These are phyloP conservation scores for Morpho helenor DNA, from an alignment of 2,888 invertebrate genomes.

Conservation along the genomic window DNA sequence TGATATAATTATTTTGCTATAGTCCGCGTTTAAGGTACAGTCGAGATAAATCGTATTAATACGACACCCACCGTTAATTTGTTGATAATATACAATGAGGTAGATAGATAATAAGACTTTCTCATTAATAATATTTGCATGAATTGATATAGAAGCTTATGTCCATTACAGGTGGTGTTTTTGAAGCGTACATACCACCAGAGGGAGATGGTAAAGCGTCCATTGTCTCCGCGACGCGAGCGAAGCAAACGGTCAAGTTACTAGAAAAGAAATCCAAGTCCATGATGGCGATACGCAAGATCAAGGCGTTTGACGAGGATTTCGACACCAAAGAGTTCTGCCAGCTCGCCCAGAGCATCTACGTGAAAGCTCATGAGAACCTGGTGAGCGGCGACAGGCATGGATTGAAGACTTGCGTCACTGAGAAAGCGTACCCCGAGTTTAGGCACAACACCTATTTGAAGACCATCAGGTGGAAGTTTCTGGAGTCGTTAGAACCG, in stretches of 20 bases:
- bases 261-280: slow-evolving; percentile 93
- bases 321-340: slow-evolving; percentile 88
- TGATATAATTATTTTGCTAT: no score
- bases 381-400: slow-evolving; percentile 79
- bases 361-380: slow-evolving; percentile 89
- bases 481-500: slow-evolving; percentile 91
- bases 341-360: slow-evolving; percentile 86
- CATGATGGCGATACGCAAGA: slow-evolving; percentile 90
- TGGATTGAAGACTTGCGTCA: slow-evolving; percentile 77
- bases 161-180: slow-evolving; percentile 78
- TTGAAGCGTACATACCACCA: slow-evolving; percentile 94
- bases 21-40: no score
- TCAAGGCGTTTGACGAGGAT: slow-evolving; percentile 89
- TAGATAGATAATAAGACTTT: no score
- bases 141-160: no score
- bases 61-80: no score
- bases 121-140: no score
- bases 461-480: slow-evolving; percentile 94
- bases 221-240: slow-evolving; percentile 85
- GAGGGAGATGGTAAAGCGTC: slow-evolving; percentile 97
- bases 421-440: slow-evolving; percentile 92
- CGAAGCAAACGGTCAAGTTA: slow-evolving; percentile 88
- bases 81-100: no score
- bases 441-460: slow-evolving; percentile 85
- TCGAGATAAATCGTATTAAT: no score